Base-by-base conservation (phyloP, 2,113 vertebrate species). In the Thunnus maccoyii region DNA sequence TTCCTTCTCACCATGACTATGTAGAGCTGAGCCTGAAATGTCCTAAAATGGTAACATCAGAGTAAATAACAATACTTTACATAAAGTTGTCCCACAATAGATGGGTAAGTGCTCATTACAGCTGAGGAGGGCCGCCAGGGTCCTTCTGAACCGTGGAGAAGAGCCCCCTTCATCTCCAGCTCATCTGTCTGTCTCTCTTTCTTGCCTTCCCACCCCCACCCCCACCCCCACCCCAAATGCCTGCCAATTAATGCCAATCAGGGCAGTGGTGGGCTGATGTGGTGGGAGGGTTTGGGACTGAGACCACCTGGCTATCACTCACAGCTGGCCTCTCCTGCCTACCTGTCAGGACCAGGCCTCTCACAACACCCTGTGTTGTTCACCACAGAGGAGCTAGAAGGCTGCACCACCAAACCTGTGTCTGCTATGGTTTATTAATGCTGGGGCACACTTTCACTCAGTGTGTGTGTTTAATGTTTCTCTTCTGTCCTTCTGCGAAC, bases 231-330 rank as follows among this genome's bases (percentile, higher is more conserved):
- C 30, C 47, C 48, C 36, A 41, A 41, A 41, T 41, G 36, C 71
- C 80, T 88, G 88, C 90, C 93, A 93, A 93, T 94, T 91, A 94
- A 85, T 91, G 91, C 85, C 86, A 93, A 92, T 94, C 90, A 91
- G 89, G 78, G 65, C 82, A 87, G 85, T 18, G 60, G 73, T 70
- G 78, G 72, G 70, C 84, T 85, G 90, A 89, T 88, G 86, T 83
- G 76, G 75, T 14, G 56, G 78, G 81, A 83, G 83, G 79, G 75
- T 69, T 76, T 83, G 86, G 88, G 86, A 88, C 87, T 85, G 86
- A 87, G 87, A 92, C 90, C 93, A 92, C 91, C 91, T 93, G 91
- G 88, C 89, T 83, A 47, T 50, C 3, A 72, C 78, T 82, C 85
- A 78, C 91, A 90, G 91, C 91, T 92, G 93, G 84, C 87, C 82